These are phyloP conservation scores for Hepsetus odoe DNA, from an alignment of 2,113 vertebrate genomes.

Conservation along the genomic window DNA sequence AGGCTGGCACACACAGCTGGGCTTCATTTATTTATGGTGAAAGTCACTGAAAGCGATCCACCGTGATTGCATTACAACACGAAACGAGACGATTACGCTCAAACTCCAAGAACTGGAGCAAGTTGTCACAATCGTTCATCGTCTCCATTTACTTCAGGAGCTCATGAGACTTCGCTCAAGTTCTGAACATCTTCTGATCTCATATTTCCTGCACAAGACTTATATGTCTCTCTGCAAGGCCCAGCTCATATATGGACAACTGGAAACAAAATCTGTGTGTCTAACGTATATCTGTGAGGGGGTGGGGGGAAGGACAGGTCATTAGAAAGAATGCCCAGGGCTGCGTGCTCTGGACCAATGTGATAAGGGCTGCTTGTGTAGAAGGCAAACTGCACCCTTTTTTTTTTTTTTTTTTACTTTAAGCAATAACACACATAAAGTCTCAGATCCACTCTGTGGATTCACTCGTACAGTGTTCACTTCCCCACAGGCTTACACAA, in stretches of 20 bases:
- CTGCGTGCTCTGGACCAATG: constrained; percentile 4
- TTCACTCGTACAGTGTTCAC: neutral
- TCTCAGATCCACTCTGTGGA: neutral
- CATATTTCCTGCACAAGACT: neutral
- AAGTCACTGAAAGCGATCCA: neutral
- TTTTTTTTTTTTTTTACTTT: neutral
- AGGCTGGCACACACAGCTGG: neutral
- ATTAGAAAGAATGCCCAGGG: constrained; percentile 9
- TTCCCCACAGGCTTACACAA: neutral
- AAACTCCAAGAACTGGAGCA: constrained; percentile 37
- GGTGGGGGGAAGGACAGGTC: neutral
- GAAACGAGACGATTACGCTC: constrained; percentile 29
- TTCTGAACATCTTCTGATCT: neutral
- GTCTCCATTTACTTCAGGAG: constrained; percentile 45
- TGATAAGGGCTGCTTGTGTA: constrained; percentile 37
- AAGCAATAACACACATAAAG: neutral
- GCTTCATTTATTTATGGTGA: neutral
- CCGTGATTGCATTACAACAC: constrained; percentile 23
- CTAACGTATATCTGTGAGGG: neutral
- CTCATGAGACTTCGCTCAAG: neutral
- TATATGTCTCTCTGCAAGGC: neutral
- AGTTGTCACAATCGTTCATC: constrained; percentile 57
- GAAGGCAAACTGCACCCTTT: neutral
- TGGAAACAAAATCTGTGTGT: neutral
- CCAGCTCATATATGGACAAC: neutral